Base-by-base conservation (phyloP, 2,113 vertebrate genomes). In the Callipepla californica region DNA sequence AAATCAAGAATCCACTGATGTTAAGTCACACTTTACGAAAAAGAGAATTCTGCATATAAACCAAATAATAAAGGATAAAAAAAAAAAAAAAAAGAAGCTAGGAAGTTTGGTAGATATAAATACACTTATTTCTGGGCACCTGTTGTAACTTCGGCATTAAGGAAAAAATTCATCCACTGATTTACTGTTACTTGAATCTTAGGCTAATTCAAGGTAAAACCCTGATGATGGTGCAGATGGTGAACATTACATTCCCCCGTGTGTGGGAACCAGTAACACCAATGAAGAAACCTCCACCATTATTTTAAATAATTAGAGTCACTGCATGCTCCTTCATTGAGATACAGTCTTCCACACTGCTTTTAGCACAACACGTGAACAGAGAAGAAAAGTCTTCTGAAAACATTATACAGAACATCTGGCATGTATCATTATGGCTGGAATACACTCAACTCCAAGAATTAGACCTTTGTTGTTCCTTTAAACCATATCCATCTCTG, bases 181-280 rank as follows among this genome's bases (percentile, higher is more conserved):
- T 48, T 48, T 55, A 62, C 22, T 44, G 25, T 34, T 63, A 77
- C 10, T 22, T 83, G 62, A 48, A 67, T 40, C 25, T 72, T 63
- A 25, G 30, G 83, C 51, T 7, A 13, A 38, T n/a, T 67, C 6
- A 42, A 67, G 5, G 23, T 51, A 75, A 72, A 76, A 19, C 4
- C 42, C 72, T 38, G 19, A 16, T 1, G 2, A 65, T 34, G 7
- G 7, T 25, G 7, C 40, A 79, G 45, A 42, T 32, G 66, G 36
- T 4, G 18, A 20, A 47, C 32, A 42, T 17, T 32, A 0, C 7
- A 0, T 15, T 40, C 7, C 22, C 68, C 38, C 8, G 8, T 20
- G 14, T 3, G 18, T 4, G 4, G 22, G 15, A 36, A 62, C 45
- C 47, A 42, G 25, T 61, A 72, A 63, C 11, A 38, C 10, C n/a